Conservation (phyloP, 2,113 vertebrate genomes). For the Lampris incognitus region DNA sequence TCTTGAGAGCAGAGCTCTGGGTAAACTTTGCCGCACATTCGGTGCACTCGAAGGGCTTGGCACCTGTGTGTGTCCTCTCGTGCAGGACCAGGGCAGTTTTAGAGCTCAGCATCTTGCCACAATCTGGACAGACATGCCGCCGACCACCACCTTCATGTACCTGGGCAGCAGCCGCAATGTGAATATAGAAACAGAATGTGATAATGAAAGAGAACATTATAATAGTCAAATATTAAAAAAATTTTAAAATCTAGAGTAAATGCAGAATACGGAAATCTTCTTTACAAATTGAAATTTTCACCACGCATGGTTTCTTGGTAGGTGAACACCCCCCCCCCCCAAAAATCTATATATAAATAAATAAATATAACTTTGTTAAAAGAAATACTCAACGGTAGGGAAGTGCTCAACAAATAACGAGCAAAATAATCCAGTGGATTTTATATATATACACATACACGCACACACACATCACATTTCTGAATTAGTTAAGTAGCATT, state of each 20-base stretch:
- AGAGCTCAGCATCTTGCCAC: slow-evolving; percentile 95
- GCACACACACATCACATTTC: no score
- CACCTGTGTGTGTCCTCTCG: slow-evolving; percentile 92
- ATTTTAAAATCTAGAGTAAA: background rate
- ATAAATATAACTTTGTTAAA: no score
- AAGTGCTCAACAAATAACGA: no score
- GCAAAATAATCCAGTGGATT: no score
- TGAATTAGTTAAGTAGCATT: no score
- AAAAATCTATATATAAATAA: no score
- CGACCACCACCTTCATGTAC: slow-evolving; percentile 92
- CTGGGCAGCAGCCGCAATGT: slow-evolving; percentile 19
- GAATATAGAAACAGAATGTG: background rate
- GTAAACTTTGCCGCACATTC: slow-evolving; percentile 92
- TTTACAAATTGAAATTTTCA: background rate
- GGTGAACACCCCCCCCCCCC: no score
- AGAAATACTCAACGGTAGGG: no score
- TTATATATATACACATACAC: no score
- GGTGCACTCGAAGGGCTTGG: slow-evolving; percentile 90
- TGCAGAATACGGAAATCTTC: background rate
- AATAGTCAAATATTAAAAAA: no score
- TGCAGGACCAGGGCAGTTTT: slow-evolving; percentile 91
- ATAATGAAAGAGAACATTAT: background rate
- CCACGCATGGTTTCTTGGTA: background rate
- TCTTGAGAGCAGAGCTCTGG: slow-evolving; percentile 96
- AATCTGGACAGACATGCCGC: slow-evolving; percentile 87